phyloP scores from a whole-genome alignment of 2,888 invertebrate genomes.

The Torymus aiolomorphi region DNA sequence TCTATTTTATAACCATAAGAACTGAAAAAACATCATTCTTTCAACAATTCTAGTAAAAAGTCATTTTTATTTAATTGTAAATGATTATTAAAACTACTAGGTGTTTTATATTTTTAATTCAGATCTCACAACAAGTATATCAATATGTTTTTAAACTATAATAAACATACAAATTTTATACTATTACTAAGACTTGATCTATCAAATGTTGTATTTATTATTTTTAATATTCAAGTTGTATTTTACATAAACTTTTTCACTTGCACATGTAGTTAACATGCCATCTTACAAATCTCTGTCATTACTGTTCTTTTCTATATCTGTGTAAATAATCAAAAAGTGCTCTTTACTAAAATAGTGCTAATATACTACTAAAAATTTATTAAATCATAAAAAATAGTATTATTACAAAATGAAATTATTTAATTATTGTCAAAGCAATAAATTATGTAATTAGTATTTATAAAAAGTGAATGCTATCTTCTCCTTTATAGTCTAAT shows the following conservation, averaged over 20 bases:
- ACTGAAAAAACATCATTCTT: too few relatives aligned
- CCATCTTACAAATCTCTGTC: constrained; percentile 8
- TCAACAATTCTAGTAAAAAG: too few relatives aligned
- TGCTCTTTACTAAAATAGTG: constrained; percentile 25
- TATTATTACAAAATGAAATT: constrained; percentile 28
- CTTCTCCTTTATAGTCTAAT: constrained; percentile 59
- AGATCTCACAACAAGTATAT: not conserved
- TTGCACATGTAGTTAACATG: constrained; percentile 19
- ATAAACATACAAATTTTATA: constrained; percentile 4
- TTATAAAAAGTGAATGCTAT: constrained; percentile 28
- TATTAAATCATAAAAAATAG: constrained; percentile 12
- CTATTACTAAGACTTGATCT: not conserved
- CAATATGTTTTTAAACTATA: not conserved
- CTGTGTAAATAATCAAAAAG: constrained; percentile 41
- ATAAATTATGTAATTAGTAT: constrained; percentile 49
- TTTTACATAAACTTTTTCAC: constrained; percentile 15
- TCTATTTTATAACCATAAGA: too few relatives aligned
- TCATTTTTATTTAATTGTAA: too few relatives aligned
- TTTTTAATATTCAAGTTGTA: not conserved
- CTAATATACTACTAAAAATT: constrained; percentile 23
- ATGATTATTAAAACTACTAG: not conserved
- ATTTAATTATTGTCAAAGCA: constrained; percentile 52
- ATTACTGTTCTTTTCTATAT: constrained; percentile 50
- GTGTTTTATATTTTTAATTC: not conserved
- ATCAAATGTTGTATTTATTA: not conserved